Percentiles rank a stretch among this genome's conserved stretches.
Conservation (phyloP, 53 echinoderm and acorn worm genomes). For the Antedon mediterranea region DNA sequence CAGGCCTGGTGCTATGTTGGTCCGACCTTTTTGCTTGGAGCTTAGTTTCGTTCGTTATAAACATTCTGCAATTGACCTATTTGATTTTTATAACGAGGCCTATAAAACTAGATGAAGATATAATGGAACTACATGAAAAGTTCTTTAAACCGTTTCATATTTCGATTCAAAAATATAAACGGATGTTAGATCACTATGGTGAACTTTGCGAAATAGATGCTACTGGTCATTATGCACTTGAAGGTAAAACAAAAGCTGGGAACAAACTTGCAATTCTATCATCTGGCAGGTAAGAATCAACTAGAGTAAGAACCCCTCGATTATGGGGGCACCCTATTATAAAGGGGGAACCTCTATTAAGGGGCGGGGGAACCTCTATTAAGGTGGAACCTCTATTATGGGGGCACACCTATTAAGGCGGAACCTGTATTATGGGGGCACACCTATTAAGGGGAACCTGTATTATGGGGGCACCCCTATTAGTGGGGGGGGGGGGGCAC, state of each 20-base stretch:
- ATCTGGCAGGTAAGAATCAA: slow-evolving; percentile 59
- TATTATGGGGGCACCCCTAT: too few species aligned
- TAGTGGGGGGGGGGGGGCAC: too few species aligned
- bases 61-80: slow-evolving; percentile 51
- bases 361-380: too few species aligned
- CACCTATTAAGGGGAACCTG: too few species aligned
- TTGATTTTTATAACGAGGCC: slow-evolving; percentile 41
- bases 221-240: slow-evolving; percentile 72
- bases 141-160: slow-evolving; percentile 76
- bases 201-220: slow-evolving; percentile 78
- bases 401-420: too few species aligned
- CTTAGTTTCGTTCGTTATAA: slow-evolving; percentile 35
- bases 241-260: slow-evolving; percentile 48
- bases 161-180: slow-evolving; percentile 56
- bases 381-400: too few species aligned
- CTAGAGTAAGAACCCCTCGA: too few species aligned
- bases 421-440: too few species aligned
- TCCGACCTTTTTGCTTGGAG: slow-evolving; percentile 78
- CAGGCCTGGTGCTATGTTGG: slow-evolving; percentile 66
- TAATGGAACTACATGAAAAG: slow-evolving; percentile 40
- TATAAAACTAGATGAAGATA: slow-evolving; percentile 61
- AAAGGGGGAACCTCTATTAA: too few species aligned
- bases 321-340: too few species aligned
- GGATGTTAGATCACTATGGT: slow-evolving; percentile 40
- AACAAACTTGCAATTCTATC: slow-evolving; percentile 56